These are phyloP conservation scores for Junonia oenone DNA, from an alignment of 2,888 invertebrate species.

Conservation along the genomic window DNA sequence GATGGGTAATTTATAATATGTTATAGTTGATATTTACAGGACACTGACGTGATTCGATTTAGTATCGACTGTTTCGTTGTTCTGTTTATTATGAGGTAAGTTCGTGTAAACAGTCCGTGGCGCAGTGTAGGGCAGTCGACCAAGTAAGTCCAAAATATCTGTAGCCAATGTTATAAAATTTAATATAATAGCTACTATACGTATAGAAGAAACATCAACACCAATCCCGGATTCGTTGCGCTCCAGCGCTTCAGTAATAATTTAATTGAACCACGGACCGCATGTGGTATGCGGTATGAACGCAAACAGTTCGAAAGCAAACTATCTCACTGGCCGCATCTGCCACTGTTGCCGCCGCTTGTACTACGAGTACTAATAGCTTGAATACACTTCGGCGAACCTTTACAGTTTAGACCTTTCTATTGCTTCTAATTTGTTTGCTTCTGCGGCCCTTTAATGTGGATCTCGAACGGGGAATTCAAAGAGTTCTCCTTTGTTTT, in stretches of 20 bases:
- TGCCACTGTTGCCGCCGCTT: constrained; percentile 35
- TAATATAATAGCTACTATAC: too few relatives aligned
- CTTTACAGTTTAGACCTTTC: constrained; percentile 53
- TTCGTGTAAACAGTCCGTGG: background rate
- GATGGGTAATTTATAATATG: background rate
- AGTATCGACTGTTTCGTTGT: background rate
- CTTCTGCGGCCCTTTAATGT: constrained; percentile 61
- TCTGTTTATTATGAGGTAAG: background rate
- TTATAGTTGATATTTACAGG: background rate
- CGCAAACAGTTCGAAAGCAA: constrained; percentile 22
- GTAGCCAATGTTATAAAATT: too few relatives aligned
- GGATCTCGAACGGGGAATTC: constrained; percentile 46
- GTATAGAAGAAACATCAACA: too few relatives aligned
- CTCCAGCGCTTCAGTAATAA: background rate
- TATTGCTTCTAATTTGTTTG: constrained; percentile 67
- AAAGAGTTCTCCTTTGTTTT: constrained; percentile 54
- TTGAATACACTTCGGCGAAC: constrained; percentile 55
- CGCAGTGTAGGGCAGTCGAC: background rate
- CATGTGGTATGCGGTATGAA: background rate
- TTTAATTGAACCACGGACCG: constrained; percentile 2
- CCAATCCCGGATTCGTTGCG: constrained; percentile 1
- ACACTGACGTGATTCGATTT: background rate
- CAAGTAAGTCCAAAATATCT: constrained; percentile 2
- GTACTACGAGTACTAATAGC: constrained; percentile 56
- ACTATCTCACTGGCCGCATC: constrained; percentile 32